phyloP scores from a whole-genome alignment of 2,888 invertebrate genomes.

The Phengaris arion region DNA sequence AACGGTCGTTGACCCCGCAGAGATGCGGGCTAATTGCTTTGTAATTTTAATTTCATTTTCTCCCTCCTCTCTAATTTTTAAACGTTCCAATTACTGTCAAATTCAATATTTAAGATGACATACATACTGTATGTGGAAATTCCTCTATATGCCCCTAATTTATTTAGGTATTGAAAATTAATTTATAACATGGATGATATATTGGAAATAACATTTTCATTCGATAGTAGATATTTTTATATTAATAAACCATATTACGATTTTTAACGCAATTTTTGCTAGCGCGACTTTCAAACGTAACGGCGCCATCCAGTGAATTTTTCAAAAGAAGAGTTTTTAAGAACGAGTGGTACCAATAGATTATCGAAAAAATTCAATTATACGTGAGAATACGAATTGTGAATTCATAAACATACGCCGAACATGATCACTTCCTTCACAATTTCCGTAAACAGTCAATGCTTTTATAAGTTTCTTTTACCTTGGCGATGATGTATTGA shows the following conservation, averaged over 20 bases:
- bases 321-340: not conserved
- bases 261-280: not conserved
- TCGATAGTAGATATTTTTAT: not conserved
- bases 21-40: constrained; percentile 1
- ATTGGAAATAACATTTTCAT: too few species aligned
- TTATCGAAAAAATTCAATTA: not conserved
- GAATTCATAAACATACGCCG: not conserved
- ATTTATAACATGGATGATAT: too few species aligned
- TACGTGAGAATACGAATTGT: not conserved
- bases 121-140: too few species aligned
- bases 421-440: constrained; percentile 7
- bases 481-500: not conserved
- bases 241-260: not conserved
- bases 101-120: too few species aligned
- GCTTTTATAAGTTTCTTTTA: constrained; percentile 9
- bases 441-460: not conserved
- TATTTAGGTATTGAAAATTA: too few species aligned
- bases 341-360: not conserved
- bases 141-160: too few species aligned
- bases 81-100: too few species aligned
- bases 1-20: not conserved
- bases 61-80: not conserved
- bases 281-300: not conserved
- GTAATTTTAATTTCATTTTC: constrained; percentile 6
- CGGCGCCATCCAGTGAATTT: not conserved